A percentile compares a stretch with the other conserved stretches of the same genome.
These are phyloP conservation scores for Sebastes fasciatus DNA, from an alignment of 2,113 vertebrate species.

Conservation along the genomic window DNA sequence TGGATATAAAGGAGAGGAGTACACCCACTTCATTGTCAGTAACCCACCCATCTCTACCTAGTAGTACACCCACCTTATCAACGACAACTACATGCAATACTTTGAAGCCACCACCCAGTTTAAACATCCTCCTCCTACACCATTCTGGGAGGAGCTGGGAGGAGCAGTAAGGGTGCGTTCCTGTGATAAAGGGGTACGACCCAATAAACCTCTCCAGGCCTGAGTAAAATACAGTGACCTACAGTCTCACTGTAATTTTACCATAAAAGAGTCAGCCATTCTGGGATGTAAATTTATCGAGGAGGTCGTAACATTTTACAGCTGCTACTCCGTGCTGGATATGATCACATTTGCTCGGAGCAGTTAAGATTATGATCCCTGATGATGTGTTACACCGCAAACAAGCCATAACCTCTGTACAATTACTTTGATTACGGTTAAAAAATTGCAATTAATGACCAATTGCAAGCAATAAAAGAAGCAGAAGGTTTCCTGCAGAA, in stretches of 20 bases:
- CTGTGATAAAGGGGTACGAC: conserved; percentile 38
- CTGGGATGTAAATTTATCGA: conserved; percentile 62
- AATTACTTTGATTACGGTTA: conserved; percentile 57
- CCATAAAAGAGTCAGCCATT: conserved; percentile 56
- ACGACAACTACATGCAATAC: too few relatives aligned
- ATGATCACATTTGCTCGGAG: conserved; percentile 60
- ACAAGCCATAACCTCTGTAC: conserved; percentile 39
- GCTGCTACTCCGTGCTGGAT: conserved; percentile 51
- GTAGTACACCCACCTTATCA: too few relatives aligned
- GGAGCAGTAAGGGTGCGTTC: not conserved
- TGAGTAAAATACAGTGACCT: conserved; percentile 39
- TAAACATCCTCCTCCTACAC: too few relatives aligned
- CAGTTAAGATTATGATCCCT: conserved; percentile 52
- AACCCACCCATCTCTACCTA: too few relatives aligned
- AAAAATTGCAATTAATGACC: conserved; percentile 46
- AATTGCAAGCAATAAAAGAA: conserved; percentile 30
- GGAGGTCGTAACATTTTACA: conserved; percentile 66
- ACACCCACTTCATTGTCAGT: too few relatives aligned
- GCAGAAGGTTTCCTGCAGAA: conserved; percentile 39
- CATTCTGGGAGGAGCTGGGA: conserved; percentile 8
- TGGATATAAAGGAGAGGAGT: too few relatives aligned
- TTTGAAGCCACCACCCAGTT: not conserved
- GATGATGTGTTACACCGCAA: conserved; percentile 38
- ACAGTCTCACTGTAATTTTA: conserved; percentile 39
- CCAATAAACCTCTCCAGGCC: conserved; percentile 46